A percentile compares a stretch with the other conserved stretches of the same genome.
phyloP scores from a whole-genome alignment of 2,113 vertebrate species.

The Ophthalmolycus amberensis region DNA sequence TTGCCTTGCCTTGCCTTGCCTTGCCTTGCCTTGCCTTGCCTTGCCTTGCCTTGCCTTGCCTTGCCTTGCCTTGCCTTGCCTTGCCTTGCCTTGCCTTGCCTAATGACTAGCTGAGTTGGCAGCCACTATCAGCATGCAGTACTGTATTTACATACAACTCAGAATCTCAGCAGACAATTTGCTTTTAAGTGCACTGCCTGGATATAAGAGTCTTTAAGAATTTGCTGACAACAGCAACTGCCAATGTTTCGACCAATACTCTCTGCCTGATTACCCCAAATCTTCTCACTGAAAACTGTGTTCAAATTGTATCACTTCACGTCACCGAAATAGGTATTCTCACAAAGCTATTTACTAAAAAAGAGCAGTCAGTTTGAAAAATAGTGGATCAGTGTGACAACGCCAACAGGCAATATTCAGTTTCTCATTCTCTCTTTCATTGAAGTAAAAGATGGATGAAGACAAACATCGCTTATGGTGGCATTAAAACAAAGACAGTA shows the following conservation, averaged over 20 bases:
- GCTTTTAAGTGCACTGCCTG: constrained; percentile 1
- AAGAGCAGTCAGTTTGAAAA: not conserved
- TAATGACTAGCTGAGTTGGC: constrained; percentile 16
- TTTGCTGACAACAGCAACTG: not conserved
- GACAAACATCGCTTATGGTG: not conserved
- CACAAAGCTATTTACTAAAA: not conserved
- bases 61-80: no score
- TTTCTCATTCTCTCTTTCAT: not conserved
- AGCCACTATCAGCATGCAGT: constrained; percentile 17
- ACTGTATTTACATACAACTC: constrained; percentile 17
- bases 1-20: no score
- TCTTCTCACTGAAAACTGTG: not conserved
- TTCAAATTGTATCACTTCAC: not conserved
- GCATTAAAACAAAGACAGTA: not conserved
- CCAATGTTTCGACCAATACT: not conserved
- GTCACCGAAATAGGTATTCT: not conserved
- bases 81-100: no score
- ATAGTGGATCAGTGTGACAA: not conserved
- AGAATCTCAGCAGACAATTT: constrained; percentile 3
- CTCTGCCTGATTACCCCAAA: not conserved
- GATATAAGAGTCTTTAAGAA: constrained; percentile 4
- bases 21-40: no score
- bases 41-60: no score
- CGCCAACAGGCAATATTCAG: not conserved
- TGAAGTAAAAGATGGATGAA: not conserved